phyloP scores from a whole-genome alignment of 2,888 invertebrate species.

The Chydorus sphaericus region DNA sequence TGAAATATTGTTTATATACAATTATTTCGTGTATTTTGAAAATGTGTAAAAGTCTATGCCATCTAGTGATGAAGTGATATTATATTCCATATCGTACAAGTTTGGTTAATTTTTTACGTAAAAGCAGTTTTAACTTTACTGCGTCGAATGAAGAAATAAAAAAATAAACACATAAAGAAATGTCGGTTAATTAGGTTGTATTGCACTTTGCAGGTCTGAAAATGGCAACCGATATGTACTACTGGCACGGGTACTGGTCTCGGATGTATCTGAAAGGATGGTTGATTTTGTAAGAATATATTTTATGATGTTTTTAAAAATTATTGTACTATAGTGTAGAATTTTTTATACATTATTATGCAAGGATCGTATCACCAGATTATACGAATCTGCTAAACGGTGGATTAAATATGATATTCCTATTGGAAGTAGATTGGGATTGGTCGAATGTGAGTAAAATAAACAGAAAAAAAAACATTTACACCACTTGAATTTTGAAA shows the following conservation, averaged over 20 bases:
- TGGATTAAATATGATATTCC: slow-evolving; percentile 9
- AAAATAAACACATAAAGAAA: too few species aligned
- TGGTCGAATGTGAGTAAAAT: background rate
- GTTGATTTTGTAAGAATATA: background rate
- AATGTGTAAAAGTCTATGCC: too few species aligned
- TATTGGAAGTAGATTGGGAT: background rate
- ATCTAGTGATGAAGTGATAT: too few species aligned
- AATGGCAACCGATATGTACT: background rate
- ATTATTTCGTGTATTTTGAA: too few species aligned
- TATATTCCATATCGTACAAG: too few species aligned
- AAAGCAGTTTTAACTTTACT: too few species aligned
- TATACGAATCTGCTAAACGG: background rate
- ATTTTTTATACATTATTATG: background rate
- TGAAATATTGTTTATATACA: too few species aligned
- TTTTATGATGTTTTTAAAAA: background rate
- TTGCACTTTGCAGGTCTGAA: too few species aligned
- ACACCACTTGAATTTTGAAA: background rate
- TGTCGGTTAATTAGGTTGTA: too few species aligned
- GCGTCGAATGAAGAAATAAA: too few species aligned
- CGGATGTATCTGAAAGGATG: slow-evolving; percentile 5
- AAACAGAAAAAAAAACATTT: background rate
- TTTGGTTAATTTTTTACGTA: too few species aligned
- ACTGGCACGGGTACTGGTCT: too few species aligned
- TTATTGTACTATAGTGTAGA: background rate
- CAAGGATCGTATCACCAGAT: background rate